These are phyloP conservation scores for Seira sanloemensis DNA, from an alignment of 2,888 invertebrate species.

Conservation along the genomic window DNA sequence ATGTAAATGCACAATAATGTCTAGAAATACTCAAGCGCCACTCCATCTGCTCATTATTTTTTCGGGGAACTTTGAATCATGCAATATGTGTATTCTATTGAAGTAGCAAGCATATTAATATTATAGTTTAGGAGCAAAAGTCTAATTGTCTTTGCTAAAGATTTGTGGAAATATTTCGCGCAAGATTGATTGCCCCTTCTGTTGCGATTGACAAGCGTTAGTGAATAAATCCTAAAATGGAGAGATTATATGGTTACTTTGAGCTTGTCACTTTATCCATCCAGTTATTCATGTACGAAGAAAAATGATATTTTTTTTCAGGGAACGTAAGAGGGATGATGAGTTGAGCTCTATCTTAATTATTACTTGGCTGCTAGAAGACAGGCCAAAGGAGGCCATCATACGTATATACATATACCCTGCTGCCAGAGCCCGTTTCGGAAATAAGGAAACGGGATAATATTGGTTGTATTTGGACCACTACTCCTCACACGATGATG, in stretches of 20 bases:
- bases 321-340: neutral
- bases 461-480: neutral
- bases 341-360: constrained; percentile 16
- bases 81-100: no score
- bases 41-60: no score
- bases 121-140: no score
- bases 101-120: no score
- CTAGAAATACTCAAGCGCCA: no score
- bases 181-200: neutral
- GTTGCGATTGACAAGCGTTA: constrained; percentile 7
- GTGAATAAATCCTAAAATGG: neutral
- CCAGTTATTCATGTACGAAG: neutral
- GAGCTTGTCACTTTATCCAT: neutral
- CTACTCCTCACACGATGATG: neutral
- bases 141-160: no score
- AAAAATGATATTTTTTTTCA: neutral
- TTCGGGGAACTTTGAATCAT: no score
- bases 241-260: neutral
- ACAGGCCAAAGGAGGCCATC: neutral
- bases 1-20: no score
- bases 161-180: no score
- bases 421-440: neutral
- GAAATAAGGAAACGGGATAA: neutral
- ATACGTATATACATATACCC: no score
- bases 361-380: neutral